Base-by-base conservation (phyloP, 2,888 invertebrate species). In the Oligia latruncula region DNA sequence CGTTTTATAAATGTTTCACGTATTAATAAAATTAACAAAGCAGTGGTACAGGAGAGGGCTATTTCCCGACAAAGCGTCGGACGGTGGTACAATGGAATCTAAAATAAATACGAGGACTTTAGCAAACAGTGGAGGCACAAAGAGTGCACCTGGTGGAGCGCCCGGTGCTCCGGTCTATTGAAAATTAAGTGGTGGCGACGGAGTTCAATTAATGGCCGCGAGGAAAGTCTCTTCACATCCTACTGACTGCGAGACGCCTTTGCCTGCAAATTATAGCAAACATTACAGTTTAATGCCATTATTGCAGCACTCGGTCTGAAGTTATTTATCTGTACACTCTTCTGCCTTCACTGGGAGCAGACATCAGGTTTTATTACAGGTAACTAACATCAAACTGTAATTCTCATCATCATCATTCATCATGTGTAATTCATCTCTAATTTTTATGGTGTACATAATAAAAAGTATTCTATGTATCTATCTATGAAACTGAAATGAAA, bases 21-120 rank as follows among this genome's bases (percentile, higher is more conserved):
- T 96, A 96, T 96, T 97, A 96, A 97, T 97, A 96, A 97, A 96
- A 97, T 96, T 96, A 96, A 96, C 97, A 96, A 96, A 96, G 96
- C 95, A 92, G 88, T 87, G 87, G 94, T 93, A 92, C 93, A 93
- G 93, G 93, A 92, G 94, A 94, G 95, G 95, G 96, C 95, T 95
- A 95, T 95, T 95, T 94, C 91, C 93, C 94, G 93, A 95, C 96
- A 96, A 95, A 96, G 95, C 95, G 95, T 94, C 89, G 94, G 95
- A 94, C 93, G 93, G 93, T 87, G 92, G 93, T 90, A 96, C 96
- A 96, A 96, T 96, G 93, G 95, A 94, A 95, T 95, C 95, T 96
- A 96, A 96, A 97, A 96, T 97, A 97, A 96, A 97, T 96, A 97
- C 95, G 93, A 94, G 93, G 95, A 95, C 93, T 96, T 95, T 95